These are phyloP conservation scores for Punctoribates punctum DNA, from an alignment of 2,888 invertebrate species.

Conservation along the genomic window DNA sequence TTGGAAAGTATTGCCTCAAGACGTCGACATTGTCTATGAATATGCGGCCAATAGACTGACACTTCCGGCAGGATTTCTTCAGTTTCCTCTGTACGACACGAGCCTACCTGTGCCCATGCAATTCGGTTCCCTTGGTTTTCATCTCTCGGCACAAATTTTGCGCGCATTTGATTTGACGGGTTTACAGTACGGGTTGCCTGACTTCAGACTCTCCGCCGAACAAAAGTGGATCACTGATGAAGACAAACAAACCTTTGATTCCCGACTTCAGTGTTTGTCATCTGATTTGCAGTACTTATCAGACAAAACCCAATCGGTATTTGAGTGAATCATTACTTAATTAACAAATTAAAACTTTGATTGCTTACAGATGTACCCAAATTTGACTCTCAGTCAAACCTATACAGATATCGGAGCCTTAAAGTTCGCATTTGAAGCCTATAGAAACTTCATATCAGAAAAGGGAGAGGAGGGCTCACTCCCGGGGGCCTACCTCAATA, in stretches of 20 bases:
- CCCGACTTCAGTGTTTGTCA: constrained; percentile 1
- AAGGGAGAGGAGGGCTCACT: constrained; percentile 39
- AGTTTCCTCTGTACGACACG: constrained; percentile 55
- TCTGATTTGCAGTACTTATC: constrained; percentile 22
- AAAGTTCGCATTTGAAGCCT: constrained; percentile 46
- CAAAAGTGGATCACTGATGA: neutral
- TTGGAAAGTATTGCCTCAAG: constrained; percentile 47
- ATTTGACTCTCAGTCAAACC: constrained; percentile 34
- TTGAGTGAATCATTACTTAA: neutral
- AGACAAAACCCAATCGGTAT: constrained; percentile 28
- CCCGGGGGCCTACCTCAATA: constrained; percentile 52
- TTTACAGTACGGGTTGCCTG: constrained; percentile 50
- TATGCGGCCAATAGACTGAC: constrained; percentile 51
- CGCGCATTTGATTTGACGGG: constrained; percentile 56
- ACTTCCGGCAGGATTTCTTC: constrained; percentile 56
- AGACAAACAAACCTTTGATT: neutral
- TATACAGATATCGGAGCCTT: constrained; percentile 46
- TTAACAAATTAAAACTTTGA: constrained; percentile 12
- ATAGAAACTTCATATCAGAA: constrained; percentile 42
- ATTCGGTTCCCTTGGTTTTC: constrained; percentile 58
- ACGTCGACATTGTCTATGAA: constrained; percentile 44
- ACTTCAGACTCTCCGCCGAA: constrained; percentile 37
- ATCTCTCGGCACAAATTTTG: constrained; percentile 57
- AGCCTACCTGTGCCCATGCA: constrained; percentile 57
- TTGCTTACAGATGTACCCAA: constrained; percentile 14